Evolutionary conservation across 1,140 invertebrate genomes (phyloP).

Genomic region (Aplysia californica): DNA sequence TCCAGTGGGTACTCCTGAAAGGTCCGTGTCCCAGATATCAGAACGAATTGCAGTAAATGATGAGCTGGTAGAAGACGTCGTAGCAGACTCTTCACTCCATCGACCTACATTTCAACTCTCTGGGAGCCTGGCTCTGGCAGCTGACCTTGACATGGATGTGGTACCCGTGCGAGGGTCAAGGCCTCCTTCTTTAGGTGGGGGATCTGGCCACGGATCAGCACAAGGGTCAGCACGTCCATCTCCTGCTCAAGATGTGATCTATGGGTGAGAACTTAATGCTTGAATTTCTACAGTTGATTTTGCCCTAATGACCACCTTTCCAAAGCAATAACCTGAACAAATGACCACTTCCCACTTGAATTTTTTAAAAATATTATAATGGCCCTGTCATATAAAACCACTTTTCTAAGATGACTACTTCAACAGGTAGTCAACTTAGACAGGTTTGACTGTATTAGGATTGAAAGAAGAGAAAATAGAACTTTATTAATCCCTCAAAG

Average conservation of each 20-base stretch:
- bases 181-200: not conserved
- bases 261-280: slow-evolving; percentile 10
- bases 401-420: too few relatives aligned
- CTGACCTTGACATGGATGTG: not conserved
- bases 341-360: too few relatives aligned
- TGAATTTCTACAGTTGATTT: too few relatives aligned
- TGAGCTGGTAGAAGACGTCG: not conserved
- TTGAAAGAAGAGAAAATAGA: too few relatives aligned
- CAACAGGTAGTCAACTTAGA: too few relatives aligned
- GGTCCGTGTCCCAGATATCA: not conserved
- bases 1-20: not conserved
- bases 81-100: not conserved
- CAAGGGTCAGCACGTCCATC: not conserved
- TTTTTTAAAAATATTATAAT: too few relatives aligned
- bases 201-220: not conserved
- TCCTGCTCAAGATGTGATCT: not conserved
- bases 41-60: not conserved
- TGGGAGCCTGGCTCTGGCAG: not conserved
- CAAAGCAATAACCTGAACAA: too few relatives aligned
- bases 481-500: too few relatives aligned
- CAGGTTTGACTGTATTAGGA: too few relatives aligned
- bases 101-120: too few relatives aligned
- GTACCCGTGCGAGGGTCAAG: slow-evolving; percentile 2
- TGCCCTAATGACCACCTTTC: too few relatives aligned
- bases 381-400: too few relatives aligned